Base-by-base conservation (phyloP, 2,888 invertebrate species). In the Gryllus longicercus region DNA sequence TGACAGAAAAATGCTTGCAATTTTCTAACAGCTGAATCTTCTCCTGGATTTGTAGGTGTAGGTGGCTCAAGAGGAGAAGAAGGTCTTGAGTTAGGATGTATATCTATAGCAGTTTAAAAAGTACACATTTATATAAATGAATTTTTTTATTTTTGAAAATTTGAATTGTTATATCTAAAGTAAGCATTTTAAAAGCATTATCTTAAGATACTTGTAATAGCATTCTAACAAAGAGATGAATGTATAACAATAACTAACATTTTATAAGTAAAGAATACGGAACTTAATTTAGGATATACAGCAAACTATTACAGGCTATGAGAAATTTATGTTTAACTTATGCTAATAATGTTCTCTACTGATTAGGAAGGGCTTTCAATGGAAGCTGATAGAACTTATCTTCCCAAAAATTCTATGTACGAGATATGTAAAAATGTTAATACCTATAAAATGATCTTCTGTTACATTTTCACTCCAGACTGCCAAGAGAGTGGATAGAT, bases 1-100 rank as follows among this genome's bases (percentile, higher is more conserved):
- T 91, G 91, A 16, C 91, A 91, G 83, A 94, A 91, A 86, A 94
- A 94, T 2, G 92, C 93, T 86, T 94, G 93, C 1, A 94, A 86
- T 84, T 91, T 93, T 84, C 91, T 91, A 0, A 94, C 92, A 11
- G 90, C 88, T 0, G 87, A 86, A 79, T 92, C 91, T 11, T 89
- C 87, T 8, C 86, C 75, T 50, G 78, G 81, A 74, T 82, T 83
- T 74, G 83, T 81, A 25, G 84, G 84, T n/a, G 84, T 84, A 14
- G 82, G 81, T 5, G 84, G 81, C 11, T 88, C 88, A 38, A 83
- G 81, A 1, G 89, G 89, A 0, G 90, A 89, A 80, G 80, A 14
- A 16, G 78, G 75, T 21, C 78, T 75, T 78, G 78, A 80, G 18
- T 25, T 78, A 50, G 75, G n/a, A 8, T 78, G 78, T 10, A 80